A percentile compares a stretch with the other conserved stretches of the same genome.
Conservation (phyloP, 2,113 vertebrate species). For the Dasyurus viverrinus region DNA sequence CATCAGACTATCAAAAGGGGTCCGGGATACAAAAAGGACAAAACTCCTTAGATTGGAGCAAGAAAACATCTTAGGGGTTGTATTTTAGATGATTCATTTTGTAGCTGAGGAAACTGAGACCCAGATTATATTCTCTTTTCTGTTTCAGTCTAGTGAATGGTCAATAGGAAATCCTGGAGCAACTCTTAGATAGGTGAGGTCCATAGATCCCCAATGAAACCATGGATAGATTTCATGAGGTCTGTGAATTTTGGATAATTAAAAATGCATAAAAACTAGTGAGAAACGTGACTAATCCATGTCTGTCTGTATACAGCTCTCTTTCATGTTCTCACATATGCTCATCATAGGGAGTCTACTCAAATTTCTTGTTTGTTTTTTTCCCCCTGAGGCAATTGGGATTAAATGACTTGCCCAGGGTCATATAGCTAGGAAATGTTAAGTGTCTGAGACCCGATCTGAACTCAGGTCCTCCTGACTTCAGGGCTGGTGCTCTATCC, state of each 20-base stretch:
- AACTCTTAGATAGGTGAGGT: conserved; percentile 10
- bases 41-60: background rate
- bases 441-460: too few relatives aligned
- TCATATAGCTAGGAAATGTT: too few relatives aligned
- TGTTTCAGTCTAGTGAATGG: conserved; percentile 26
- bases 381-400: too few relatives aligned
- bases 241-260: background rate
- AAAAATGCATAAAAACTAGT: background rate
- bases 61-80: background rate
- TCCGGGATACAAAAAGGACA: background rate
- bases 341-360: background rate
- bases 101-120: background rate
- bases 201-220: background rate
- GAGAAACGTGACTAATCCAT: background rate
- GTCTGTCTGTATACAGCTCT: background rate
- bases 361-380: too few relatives aligned
- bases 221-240: background rate
- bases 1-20: background rate
- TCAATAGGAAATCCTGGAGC: background rate
- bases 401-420: too few relatives aligned
- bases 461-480: too few relatives aligned
- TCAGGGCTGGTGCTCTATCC: too few relatives aligned
- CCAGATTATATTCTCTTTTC: background rate
- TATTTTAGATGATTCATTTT: background rate
- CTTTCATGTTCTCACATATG: background rate